Conservation (phyloP, 2,888 invertebrate genomes). For the Leptinotarsa peninsularis region DNA sequence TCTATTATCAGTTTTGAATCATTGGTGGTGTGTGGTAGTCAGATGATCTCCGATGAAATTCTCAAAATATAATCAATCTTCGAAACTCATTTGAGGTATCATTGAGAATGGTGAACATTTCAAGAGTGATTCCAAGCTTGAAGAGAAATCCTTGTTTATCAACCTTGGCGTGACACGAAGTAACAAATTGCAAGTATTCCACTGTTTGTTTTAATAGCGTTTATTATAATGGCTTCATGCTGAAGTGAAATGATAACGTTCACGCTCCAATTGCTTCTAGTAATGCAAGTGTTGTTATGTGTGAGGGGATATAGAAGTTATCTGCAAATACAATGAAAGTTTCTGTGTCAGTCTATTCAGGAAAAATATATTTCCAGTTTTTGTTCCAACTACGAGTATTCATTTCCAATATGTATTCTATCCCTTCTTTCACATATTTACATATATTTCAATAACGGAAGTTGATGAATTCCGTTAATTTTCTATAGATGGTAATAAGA, state of each 20-base stretch:
- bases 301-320: background rate
- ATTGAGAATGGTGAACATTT: background rate
- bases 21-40: too few relatives aligned
- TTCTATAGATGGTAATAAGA: too few relatives aligned
- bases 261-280: slow-evolving; percentile 21
- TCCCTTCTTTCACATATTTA: too few relatives aligned
- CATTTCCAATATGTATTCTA: too few relatives aligned
- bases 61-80: too few relatives aligned
- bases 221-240: slow-evolving; percentile 10
- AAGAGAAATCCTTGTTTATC: slow-evolving; percentile 18
- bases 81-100: too few relatives aligned
- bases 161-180: slow-evolving; percentile 24
- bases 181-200: background rate
- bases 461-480: too few relatives aligned
- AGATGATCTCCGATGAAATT: too few relatives aligned
- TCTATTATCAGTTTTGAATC: too few relatives aligned
- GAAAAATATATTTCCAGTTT: too few relatives aligned
- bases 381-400: too few relatives aligned
- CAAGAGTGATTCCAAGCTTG: background rate
- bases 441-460: too few relatives aligned
- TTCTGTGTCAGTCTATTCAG: background rate
- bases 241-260: slow-evolving; percentile 13
- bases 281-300: slow-evolving; percentile 8
- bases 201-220: slow-evolving; percentile 2
- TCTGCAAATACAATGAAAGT: background rate